phyloP scores from a whole-genome alignment of 2,797 vertebrate species.

The Aphelocoma californica region DNA sequence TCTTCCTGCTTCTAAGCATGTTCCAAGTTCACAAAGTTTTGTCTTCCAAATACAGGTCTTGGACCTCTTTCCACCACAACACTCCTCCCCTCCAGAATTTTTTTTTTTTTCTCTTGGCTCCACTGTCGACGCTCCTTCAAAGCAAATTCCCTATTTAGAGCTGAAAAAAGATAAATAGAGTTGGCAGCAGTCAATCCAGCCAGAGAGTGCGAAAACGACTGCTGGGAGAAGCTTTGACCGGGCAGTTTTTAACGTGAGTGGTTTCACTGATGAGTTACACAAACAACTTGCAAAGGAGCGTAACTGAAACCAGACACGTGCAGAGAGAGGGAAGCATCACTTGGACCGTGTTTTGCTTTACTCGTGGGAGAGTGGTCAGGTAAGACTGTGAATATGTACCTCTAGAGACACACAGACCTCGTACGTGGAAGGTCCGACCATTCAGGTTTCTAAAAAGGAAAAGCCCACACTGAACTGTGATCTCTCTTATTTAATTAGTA shows the following conservation, averaged over 20 bases:
- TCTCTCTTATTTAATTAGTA: neutral
- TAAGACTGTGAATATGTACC: fast-evolving
- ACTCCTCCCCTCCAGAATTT: neutral
- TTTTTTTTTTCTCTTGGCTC: neutral
- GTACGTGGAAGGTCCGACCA: too few relatives aligned
- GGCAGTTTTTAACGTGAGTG: fast-evolving
- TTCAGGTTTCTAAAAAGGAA: neutral
- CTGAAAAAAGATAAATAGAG: neutral
- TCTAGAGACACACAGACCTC: neutral
- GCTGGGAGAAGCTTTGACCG: neutral
- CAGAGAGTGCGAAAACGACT: fast-evolving
- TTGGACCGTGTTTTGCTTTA: neutral
- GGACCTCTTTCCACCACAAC: too few relatives aligned
- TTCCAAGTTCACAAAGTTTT: neutral
- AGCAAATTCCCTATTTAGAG: neutral
- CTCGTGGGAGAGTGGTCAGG: fast-evolving
- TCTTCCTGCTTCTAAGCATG: neutral
- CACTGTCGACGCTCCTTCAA: neutral
- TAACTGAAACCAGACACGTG: fast-evolving
- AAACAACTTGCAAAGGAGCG: neutral
- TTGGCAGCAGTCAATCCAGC: neutral
- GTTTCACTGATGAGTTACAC: neutral
- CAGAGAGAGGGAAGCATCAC: neutral
- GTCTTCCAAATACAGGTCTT: neutral
- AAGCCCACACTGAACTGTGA: neutral